Percentiles rank a stretch among this genome's conserved stretches.
These are phyloP conservation scores for Bicyclus anynana DNA, from an alignment of 1,140 invertebrate species.

Conservation along the genomic window DNA sequence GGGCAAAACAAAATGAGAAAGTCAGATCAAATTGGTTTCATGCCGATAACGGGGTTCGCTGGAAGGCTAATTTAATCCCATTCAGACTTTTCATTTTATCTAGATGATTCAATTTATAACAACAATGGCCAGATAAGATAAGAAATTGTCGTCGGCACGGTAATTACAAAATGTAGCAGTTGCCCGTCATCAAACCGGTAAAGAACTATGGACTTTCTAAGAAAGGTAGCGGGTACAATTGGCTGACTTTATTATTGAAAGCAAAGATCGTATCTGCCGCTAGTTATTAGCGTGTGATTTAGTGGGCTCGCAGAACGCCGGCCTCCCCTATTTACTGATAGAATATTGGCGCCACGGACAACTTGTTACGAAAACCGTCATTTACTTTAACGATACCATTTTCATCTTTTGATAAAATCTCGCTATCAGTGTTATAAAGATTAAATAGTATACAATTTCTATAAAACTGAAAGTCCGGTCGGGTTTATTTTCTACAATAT, in stretches of 20 bases:
- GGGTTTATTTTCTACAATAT: background rate
- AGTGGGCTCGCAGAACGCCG: conserved; percentile 38
- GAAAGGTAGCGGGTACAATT: conserved; percentile 61
- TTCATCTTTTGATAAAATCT: conserved; percentile 27
- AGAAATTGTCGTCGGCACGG: conserved; percentile 41
- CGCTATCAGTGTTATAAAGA: background rate
- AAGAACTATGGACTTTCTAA: conserved; percentile 65
- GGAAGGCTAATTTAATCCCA: conserved; percentile 24
- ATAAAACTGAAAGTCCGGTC: background rate
- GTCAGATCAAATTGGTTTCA: conserved; percentile 18
- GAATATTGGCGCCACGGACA: conserved; percentile 47
- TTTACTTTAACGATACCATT: conserved; percentile 41
- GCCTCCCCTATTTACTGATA: conserved; percentile 53
- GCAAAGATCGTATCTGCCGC: conserved; percentile 64
- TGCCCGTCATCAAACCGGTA: conserved; percentile 43
- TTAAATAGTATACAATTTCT: background rate
- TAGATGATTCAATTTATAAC: conserved; percentile 48
- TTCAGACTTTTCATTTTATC: conserved; percentile 35
- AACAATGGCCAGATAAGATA: conserved; percentile 44
- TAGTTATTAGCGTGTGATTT: conserved; percentile 73
- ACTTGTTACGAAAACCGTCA: conserved; percentile 42
- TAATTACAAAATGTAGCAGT: conserved; percentile 56
- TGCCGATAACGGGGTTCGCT: conserved; percentile 10
- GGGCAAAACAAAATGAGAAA: conserved; percentile 16
- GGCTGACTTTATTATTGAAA: conserved; percentile 72